These are phyloP conservation scores for Tigriopus californicus DNA, from an alignment of 2,888 invertebrate genomes.

Conservation along the genomic window DNA sequence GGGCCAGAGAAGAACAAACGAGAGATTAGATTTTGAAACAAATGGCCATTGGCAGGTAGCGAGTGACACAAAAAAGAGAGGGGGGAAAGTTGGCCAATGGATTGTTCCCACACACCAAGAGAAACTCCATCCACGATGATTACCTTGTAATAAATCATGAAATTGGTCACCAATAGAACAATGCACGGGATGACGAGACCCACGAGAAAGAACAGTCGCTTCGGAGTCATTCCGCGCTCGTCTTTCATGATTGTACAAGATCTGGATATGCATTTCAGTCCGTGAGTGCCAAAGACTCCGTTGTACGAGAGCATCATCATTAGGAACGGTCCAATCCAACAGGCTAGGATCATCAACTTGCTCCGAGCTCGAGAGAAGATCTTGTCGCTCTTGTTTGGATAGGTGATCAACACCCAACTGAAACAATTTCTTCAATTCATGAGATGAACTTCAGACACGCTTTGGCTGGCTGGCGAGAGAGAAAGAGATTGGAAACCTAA, in stretches of 20 bases:
- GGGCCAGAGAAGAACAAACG: no score
- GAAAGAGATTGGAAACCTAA: no score
- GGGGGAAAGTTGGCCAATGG: not conserved
- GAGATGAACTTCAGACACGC: no score
- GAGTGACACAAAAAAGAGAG: not conserved
- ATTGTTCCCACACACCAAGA: not conserved
- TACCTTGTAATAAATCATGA: conserved; percentile 13
- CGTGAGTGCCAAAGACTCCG: not conserved
- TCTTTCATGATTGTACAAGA: conserved; percentile 9
- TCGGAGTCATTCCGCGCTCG: not conserved
- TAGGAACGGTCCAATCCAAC: not conserved
- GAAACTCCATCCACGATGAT: not conserved
- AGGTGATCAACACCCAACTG: conserved; percentile 11
- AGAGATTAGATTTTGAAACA: no score
- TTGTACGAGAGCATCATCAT: not conserved
- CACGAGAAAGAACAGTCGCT: not conserved
- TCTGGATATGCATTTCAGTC: not conserved
- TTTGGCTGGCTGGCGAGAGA: no score
- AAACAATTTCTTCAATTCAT: not conserved
- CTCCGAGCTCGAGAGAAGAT: not conserved
- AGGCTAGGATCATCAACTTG: not conserved
- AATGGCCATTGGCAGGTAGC: no score
- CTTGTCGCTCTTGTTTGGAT: not conserved
- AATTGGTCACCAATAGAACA: conserved; percentile 3
- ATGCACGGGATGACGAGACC: not conserved